phyloP scores from a whole-genome alignment of 2,113 vertebrate species.

The Sisor rabdophorus region DNA sequence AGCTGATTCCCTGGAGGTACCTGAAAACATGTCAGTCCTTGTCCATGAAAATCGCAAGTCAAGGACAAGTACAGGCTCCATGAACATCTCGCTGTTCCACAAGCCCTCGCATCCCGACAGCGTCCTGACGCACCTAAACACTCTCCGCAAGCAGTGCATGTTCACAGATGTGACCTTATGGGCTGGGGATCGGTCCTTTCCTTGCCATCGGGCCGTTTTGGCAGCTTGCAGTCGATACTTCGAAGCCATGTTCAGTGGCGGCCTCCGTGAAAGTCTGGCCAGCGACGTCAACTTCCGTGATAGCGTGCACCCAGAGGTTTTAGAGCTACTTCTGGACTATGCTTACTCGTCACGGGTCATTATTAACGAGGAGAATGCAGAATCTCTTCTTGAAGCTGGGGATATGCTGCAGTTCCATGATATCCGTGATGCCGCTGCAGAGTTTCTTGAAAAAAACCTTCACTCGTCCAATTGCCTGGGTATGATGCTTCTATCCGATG shows the following conservation, averaged over 20 bases:
- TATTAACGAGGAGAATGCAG: conserved; percentile 91
- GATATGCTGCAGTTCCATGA: conserved; percentile 97
- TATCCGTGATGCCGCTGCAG: conserved; percentile 83
- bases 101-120: conserved; percentile 90
- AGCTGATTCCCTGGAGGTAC: conserved; percentile 54
- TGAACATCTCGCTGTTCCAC: conserved; percentile 91
- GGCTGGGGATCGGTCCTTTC: conserved; percentile 86
- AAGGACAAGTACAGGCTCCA: conserved; percentile 84
- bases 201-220: conserved; percentile 86
- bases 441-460: conserved; percentile 91
- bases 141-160: conserved; percentile 84
- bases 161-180: conserved; percentile 92
- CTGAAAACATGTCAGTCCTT: conserved; percentile 83
- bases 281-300: conserved; percentile 88
- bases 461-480: conserved; percentile 88
- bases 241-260: conserved; percentile 94
- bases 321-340: conserved; percentile 90
- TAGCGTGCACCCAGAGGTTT: conserved; percentile 87
- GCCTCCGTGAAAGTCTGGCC: conserved; percentile 86
- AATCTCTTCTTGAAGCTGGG: conserved; percentile 86
- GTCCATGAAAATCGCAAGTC: conserved; percentile 94
- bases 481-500: conserved; percentile 90
- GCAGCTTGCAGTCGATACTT: conserved; percentile 94
- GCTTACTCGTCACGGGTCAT: conserved; percentile 90
- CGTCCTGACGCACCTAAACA: conserved; percentile 86